These are phyloP conservation scores for Drosophila picticornis DNA, from an alignment of 2,888 invertebrate species.

Conservation along the genomic window DNA sequence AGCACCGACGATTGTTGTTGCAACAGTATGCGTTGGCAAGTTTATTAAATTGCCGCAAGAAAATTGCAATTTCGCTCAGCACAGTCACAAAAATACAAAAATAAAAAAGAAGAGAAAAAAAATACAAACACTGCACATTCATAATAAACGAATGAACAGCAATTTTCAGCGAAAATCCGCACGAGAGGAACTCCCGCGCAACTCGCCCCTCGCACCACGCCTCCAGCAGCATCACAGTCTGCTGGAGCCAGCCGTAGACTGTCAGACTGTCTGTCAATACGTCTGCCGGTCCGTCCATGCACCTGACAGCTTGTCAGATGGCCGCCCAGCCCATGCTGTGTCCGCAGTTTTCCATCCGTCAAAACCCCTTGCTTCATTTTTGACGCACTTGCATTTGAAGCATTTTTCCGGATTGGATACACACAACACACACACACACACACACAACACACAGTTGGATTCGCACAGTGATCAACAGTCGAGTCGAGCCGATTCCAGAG, in stretches of 20 bases:
- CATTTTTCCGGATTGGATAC: conserved; percentile 20
- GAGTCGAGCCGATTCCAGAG: neutral
- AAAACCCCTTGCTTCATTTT: conserved; percentile 9
- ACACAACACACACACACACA: neutral
- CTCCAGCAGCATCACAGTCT: neutral
- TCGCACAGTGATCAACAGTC: neutral
- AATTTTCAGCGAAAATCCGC: conserved; percentile 15
- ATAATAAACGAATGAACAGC: conserved; percentile 46
- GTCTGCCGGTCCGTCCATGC: conserved; percentile 3
- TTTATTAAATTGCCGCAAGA: conserved; percentile 73
- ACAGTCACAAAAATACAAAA: conserved; percentile 17
- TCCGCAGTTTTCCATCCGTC: neutral
- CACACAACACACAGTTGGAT: neutral
- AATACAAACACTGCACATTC: conserved; percentile 56
- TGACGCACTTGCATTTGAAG: conserved; percentile 34
- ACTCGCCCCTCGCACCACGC: neutral
- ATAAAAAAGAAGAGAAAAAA: conserved; percentile 23
- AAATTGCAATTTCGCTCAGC: conserved; percentile 73
- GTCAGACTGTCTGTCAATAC: neutral
- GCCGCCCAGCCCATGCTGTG: neutral
- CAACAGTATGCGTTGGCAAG: conserved; percentile 39
- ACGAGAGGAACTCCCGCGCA: neutral
- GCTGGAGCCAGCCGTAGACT: conserved; percentile 5
- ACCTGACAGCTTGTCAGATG: conserved; percentile 6
- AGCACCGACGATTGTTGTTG: conserved; percentile 11